phyloP scores from a whole-genome alignment of 2,797 vertebrate genomes.

The Choloepus didactylus region DNA sequence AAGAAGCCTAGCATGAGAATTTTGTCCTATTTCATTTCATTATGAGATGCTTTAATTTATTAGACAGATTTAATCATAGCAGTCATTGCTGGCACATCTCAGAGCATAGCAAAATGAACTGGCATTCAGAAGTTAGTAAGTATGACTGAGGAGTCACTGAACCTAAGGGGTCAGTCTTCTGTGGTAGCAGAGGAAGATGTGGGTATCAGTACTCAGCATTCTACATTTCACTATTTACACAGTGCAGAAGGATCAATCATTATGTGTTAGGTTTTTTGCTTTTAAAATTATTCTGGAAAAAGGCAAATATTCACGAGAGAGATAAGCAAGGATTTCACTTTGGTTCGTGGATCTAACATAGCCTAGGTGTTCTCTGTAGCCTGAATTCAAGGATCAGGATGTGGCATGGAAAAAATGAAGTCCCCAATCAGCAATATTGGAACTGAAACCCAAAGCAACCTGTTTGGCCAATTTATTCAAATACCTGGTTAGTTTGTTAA shows the following conservation, averaged over 20 bases:
- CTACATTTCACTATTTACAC: neutral
- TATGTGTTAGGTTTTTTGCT: neutral
- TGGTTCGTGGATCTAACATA: neutral
- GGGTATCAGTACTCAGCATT: neutral
- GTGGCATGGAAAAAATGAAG: neutral
- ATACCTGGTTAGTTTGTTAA: neutral
- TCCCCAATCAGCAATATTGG: neutral
- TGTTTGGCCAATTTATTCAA: slow-evolving; percentile 7
- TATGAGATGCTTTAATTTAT: neutral
- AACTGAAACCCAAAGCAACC: neutral
- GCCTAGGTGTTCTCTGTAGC: neutral
- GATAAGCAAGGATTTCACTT: neutral
- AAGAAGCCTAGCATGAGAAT: neutral
- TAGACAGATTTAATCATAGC: neutral
- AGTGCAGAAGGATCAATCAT: accelerated
- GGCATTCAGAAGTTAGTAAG: neutral
- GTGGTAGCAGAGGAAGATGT: neutral
- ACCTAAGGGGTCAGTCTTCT: neutral
- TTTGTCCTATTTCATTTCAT: slow-evolving; percentile 45
- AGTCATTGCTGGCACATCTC: neutral
- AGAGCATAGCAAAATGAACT: neutral
- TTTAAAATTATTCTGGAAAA: slow-evolving; percentile 36
- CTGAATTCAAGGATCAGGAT: slow-evolving; percentile 6
- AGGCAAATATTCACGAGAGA: neutral
- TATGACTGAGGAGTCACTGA: neutral